These are phyloP conservation scores for Andrena hattorfiana DNA, from an alignment of 2,888 invertebrate species.

Conservation along the genomic window DNA sequence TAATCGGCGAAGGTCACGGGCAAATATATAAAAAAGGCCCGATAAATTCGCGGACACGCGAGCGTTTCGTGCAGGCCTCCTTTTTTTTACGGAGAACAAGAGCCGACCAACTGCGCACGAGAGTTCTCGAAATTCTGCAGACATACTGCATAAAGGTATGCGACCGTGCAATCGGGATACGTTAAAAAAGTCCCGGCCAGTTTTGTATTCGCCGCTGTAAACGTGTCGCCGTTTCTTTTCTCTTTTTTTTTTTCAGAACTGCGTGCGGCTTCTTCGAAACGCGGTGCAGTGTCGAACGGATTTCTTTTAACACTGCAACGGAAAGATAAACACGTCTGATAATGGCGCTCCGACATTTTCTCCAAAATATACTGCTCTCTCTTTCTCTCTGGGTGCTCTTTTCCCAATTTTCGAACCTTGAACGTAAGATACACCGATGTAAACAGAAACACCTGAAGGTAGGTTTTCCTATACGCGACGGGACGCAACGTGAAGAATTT, in stretches of 20 bases:
- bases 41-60: constrained; percentile 41
- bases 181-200: constrained; percentile 52
- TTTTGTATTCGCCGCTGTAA: constrained; percentile 61
- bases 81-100: constrained; percentile 45
- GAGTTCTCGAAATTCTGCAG: constrained; percentile 68
- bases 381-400: not conserved
- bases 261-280: constrained; percentile 48
- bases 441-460: too few relatives aligned
- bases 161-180: constrained; percentile 44
- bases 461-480: too few relatives aligned
- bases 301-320: not conserved
- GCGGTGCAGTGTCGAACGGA: not conserved
- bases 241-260: constrained; percentile 40
- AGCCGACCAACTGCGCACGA: constrained; percentile 54
- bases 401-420: not conserved
- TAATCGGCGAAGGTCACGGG: constrained; percentile 41
- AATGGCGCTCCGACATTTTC: constrained; percentile 1
- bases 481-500: too few relatives aligned
- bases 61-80: constrained; percentile 12
- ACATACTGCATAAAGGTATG: constrained; percentile 59
- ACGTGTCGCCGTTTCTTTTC: constrained; percentile 41
- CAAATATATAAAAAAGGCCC: constrained; percentile 39
- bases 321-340: constrained; percentile 7
- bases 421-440: too few relatives aligned
- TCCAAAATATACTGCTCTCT: not conserved